Percentiles rank a stretch among this genome's conserved stretches.
phyloP scores from a whole-genome alignment of 2,113 vertebrate genomes.

The Misgurnus mizolepis region DNA sequence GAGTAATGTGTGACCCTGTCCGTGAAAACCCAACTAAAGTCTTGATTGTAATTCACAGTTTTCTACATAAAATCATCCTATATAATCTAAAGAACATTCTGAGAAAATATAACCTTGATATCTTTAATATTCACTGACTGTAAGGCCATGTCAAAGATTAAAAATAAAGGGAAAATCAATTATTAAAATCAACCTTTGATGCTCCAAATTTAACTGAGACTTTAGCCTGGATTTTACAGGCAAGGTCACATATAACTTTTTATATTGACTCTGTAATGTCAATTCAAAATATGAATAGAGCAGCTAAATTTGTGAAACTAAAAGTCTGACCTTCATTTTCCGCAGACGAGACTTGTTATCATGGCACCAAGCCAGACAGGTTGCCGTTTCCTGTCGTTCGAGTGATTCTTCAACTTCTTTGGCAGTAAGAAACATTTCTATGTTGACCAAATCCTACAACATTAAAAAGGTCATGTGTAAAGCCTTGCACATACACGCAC shows the following conservation, averaged over 20 bases:
- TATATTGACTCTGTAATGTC: neutral
- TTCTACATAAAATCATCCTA: too few species aligned
- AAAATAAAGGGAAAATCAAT: too few species aligned
- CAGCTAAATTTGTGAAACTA: neutral
- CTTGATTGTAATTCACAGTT: too few species aligned
- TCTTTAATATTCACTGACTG: too few species aligned
- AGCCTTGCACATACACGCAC: neutral
- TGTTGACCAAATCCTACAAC: constrained; percentile 93
- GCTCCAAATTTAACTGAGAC: too few species aligned
- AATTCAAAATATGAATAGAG: neutral
- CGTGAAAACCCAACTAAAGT: too few species aligned
- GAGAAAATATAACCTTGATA: too few species aligned
- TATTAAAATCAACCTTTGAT: too few species aligned
- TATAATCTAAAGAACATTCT: too few species aligned
- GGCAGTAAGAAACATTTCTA: constrained; percentile 99
- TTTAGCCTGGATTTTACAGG: too few species aligned
- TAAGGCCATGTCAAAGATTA: too few species aligned
- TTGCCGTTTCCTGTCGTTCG: constrained; percentile 95
- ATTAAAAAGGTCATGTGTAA: neutral
- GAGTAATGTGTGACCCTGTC: too few species aligned
- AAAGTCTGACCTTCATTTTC: constrained; percentile 91
- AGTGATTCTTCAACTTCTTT: constrained; percentile 98
- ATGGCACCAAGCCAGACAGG: constrained; percentile 98
- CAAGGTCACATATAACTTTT: neutral
- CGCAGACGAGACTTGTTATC: constrained; percentile 98